Percentiles rank a stretch among this genome's conserved stretches.
Evolutionary conservation across 1,140 invertebrate species (phyloP).

Genomic region (Zelostemma sp.): DNA sequence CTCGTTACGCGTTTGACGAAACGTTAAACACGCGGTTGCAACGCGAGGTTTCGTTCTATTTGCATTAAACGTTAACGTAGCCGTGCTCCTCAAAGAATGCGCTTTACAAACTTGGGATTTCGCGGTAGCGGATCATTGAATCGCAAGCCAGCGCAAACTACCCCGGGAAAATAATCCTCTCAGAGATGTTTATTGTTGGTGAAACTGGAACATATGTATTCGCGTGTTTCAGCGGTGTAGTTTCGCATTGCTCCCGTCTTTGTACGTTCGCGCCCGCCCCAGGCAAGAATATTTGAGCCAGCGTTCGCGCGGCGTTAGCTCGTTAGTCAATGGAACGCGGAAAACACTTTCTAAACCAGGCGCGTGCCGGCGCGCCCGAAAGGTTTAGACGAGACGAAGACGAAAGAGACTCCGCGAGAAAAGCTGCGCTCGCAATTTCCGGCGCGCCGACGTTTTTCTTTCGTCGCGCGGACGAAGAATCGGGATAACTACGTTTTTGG

Average conservation of each 20-base stretch:
- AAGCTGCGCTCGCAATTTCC: no score
- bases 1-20: no score
- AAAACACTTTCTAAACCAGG: conserved; percentile 17
- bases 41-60: no score
- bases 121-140: conserved; percentile 6
- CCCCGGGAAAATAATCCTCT: conserved; percentile 29
- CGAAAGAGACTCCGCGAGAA: no score
- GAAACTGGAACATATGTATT: conserved; percentile 34
- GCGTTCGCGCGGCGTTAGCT: not conserved
- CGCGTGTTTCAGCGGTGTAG: conserved; percentile 26
- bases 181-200: conserved; percentile 43
- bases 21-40: no score
- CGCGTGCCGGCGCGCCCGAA: conserved; percentile 23
- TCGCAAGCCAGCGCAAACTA: conserved; percentile 14
- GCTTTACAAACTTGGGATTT: not conserved
- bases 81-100: not conserved
- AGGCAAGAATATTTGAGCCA: conserved; percentile 18
- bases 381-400: no score
- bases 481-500: no score
- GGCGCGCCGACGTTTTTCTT: no score
- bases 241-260: no score
- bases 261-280: conserved; percentile 22
- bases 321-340: conserved; percentile 4
- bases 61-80: not conserved
- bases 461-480: no score